Percentiles rank a stretch among this genome's conserved stretches.
Evolutionary conservation across 2,888 invertebrate genomes (phyloP).

Genomic region (Mythimna loreyi): DNA sequence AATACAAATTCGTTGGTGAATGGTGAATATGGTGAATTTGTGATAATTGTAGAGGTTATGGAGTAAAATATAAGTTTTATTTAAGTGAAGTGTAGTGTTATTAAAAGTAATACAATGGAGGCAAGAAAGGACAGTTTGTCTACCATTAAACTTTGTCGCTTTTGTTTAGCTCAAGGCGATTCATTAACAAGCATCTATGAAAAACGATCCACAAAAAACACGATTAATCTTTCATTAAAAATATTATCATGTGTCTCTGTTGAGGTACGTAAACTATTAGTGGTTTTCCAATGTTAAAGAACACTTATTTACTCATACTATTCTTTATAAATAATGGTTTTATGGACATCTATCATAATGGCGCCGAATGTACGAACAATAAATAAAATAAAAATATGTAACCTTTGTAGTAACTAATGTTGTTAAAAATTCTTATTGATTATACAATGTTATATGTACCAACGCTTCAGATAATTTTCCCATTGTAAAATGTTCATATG

Average conservation of each 20-base stretch:
- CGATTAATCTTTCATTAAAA: constrained; percentile 93
- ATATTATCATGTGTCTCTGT: constrained; percentile 94
- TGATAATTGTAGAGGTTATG: constrained; percentile 78
- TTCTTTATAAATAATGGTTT: constrained; percentile 15
- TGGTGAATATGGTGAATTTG: constrained; percentile 52
- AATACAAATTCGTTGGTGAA: constrained; percentile 50
- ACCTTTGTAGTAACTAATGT: not conserved
- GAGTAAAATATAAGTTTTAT: constrained; percentile 66
- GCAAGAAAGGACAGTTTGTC: constrained; percentile 91
- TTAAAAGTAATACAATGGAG: constrained; percentile 86
- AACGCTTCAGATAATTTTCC: not conserved
- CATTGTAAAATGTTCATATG: not conserved
- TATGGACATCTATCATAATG: constrained; percentile 52
- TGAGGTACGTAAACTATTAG: constrained; percentile 91
- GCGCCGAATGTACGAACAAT: constrained; percentile 57
- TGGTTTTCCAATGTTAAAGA: constrained; percentile 16
- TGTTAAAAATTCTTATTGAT: not conserved
- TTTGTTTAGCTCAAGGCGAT: constrained; percentile 93
- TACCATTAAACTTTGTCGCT: constrained; percentile 93
- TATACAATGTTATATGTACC: not conserved
- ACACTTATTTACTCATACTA: constrained; percentile 8
- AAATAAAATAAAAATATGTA: constrained; percentile 16
- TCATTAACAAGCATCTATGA: constrained; percentile 93
- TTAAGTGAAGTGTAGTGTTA: constrained; percentile 58
- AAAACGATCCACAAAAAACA: constrained; percentile 90